Percentiles rank a stretch among this genome's conserved stretches.
These are phyloP conservation scores for Sylvicapra grimmia DNA, from an alignment of 2,113 vertebrate genomes.

Conservation along the genomic window DNA sequence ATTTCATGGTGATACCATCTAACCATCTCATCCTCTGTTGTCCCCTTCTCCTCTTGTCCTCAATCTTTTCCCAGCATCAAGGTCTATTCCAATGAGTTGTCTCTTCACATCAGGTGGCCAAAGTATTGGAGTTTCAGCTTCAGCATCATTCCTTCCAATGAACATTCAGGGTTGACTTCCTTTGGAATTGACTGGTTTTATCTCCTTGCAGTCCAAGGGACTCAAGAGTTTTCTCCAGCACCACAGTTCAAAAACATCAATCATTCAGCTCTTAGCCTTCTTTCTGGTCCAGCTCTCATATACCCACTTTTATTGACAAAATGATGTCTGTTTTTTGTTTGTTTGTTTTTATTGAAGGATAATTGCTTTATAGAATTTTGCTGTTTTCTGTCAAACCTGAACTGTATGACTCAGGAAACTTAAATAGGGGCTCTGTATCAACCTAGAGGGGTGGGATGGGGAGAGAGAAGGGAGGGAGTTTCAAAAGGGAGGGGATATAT, in stretches of 20 bases:
- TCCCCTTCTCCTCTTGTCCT: background rate
- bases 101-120: background rate
- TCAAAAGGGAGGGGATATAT: no score
- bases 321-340: no score
- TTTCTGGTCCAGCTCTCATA: no score
- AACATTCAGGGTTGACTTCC: background rate
- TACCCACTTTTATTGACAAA: no score
- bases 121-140: background rate
- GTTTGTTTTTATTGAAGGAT: no score
- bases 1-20: background rate
- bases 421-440: no score
- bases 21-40: background rate
- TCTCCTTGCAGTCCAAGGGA: background rate
- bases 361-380: no score
- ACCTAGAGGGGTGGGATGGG: no score
- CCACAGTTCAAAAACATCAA: background rate
- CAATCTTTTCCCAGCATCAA: background rate
- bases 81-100: background rate
- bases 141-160: background rate
- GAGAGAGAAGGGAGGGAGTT: no score
- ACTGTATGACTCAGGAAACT: no score
- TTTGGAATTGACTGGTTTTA: background rate
- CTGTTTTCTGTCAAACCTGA: no score
- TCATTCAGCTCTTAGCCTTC: no score
- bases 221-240: background rate